Conservation (phyloP, 2,113 vertebrate species). For the Anser brachyrhynchus region DNA sequence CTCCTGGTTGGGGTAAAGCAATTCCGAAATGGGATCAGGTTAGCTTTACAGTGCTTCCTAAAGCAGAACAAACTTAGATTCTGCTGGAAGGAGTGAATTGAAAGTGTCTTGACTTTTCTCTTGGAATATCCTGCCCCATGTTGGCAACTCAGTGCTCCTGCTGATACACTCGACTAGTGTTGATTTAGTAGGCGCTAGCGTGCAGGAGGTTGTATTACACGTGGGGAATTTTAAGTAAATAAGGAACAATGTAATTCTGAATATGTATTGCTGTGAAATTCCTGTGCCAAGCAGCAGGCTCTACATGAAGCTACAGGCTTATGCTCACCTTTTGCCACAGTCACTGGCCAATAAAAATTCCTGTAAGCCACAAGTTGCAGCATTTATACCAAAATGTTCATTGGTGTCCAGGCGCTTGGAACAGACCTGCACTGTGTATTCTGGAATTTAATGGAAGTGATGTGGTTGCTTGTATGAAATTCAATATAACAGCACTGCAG, state of each 20-base stretch:
- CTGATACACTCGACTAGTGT: background rate
- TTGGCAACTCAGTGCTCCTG: background rate
- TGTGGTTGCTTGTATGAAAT: conserved; percentile 22
- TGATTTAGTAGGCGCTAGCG: background rate
- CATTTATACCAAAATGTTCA: conserved; percentile 3
- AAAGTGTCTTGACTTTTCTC: background rate
- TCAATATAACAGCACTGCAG: background rate
- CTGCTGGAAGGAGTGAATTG: background rate
- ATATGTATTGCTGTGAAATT: conserved; percentile 6
- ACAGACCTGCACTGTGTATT: conserved; percentile 42
- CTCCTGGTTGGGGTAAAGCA: background rate
- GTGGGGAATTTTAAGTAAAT: background rate
- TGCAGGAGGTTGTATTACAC: background rate
- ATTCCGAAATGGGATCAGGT: background rate
- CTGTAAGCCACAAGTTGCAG: background rate
- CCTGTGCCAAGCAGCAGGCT: background rate
- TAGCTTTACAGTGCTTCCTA: background rate
- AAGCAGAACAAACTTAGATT: background rate
- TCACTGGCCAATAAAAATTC: conserved; percentile 50
- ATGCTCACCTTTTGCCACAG: conserved; percentile 34
- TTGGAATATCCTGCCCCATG: background rate
- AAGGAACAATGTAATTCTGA: conserved; percentile 18
- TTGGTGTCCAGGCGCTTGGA: background rate
- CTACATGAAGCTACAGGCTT: background rate
- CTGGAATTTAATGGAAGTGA: conserved; percentile 50